phyloP scores from a whole-genome alignment of 2,113 vertebrate genomes.

The Nematolebias whitei region DNA sequence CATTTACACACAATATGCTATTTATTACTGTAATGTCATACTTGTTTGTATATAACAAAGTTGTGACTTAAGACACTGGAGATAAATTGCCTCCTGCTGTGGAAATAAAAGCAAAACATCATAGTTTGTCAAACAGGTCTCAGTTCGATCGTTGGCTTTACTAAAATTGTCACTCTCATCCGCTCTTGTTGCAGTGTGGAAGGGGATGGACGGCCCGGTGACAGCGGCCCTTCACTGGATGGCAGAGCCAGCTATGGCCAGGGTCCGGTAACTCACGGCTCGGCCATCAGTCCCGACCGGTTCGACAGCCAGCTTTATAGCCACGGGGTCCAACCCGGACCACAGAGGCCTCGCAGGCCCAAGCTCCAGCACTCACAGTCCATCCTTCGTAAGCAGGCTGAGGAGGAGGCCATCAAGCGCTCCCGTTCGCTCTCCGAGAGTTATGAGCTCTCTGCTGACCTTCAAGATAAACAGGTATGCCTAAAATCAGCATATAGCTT shows the following conservation, averaged over 20 bases:
- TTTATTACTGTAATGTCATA: conserved; percentile 1
- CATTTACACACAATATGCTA: conserved; percentile 1
- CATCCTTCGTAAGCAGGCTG: conserved; percentile 95
- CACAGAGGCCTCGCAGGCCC: conserved; percentile 88
- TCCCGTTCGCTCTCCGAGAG: conserved; percentile 95
- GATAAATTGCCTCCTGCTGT: not conserved
- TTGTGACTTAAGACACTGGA: not conserved
- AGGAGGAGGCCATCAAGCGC: conserved; percentile 97
- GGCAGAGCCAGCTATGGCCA: conserved; percentile 85
- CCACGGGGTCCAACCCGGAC: conserved; percentile 84
- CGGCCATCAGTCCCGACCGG: conserved; percentile 89
- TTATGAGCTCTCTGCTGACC: conserved; percentile 98
- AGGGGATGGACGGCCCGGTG: conserved; percentile 89
- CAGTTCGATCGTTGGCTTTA: not conserved
- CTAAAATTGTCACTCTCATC: not conserved
- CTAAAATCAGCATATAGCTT: not conserved
- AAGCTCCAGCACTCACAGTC: conserved; percentile 97
- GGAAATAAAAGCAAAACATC: not conserved
- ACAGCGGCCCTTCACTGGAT: conserved; percentile 88
- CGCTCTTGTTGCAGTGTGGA: conserved; percentile 85
- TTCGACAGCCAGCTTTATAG: conserved; percentile 86
- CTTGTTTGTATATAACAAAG: conserved; percentile 3
- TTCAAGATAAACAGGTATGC: conserved; percentile 97
- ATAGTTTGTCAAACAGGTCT: conserved; percentile 3
- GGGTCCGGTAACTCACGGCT: conserved; percentile 87